Evolutionary conservation across 1,140 invertebrate genomes (phyloP).

Genomic region (Drosophila pandora): DNA sequence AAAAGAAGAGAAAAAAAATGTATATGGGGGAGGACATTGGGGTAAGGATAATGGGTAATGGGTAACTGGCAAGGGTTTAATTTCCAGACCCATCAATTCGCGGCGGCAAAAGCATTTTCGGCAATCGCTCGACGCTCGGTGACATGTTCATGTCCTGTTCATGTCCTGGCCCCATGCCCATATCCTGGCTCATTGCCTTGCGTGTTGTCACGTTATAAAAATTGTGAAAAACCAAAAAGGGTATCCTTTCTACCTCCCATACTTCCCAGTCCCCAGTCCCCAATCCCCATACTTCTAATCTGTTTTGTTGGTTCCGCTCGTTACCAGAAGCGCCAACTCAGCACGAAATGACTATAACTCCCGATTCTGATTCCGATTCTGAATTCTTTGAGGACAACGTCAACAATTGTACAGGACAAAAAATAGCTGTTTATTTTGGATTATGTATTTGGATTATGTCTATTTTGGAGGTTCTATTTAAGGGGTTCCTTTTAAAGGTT

Average conservation of each 20-base stretch:
- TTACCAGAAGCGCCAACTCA: constrained; percentile 75
- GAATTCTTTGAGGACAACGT: constrained; percentile 25
- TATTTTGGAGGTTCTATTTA: neutral
- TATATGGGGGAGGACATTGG: neutral
- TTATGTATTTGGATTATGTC: neutral
- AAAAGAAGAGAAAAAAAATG: neutral
- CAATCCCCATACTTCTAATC: constrained; percentile 5
- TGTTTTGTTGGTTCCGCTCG: constrained; percentile 71
- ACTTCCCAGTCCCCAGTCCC: constrained; percentile 26
- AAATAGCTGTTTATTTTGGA: neutral
- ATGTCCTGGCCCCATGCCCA: constrained; percentile 14
- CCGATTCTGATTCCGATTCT: constrained; percentile 4
- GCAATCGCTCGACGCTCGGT: constrained; percentile 38
- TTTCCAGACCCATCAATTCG: constrained; percentile 54
- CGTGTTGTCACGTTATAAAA: constrained; percentile 84
- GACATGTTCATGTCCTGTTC: constrained; percentile 50
- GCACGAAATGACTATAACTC: constrained; percentile 44
- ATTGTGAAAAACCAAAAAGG: constrained; percentile 36
- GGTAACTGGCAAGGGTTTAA: constrained; percentile 44
- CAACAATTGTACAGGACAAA: constrained; percentile 42
- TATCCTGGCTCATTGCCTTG: constrained; percentile 40
- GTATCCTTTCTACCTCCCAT: constrained; percentile 19
- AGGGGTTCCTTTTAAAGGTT: no score
- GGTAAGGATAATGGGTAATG: constrained; percentile 3
- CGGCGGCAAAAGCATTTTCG: constrained; percentile 27